Conservation (phyloP, 1,140 invertebrate species). For the Ips typographus region DNA sequence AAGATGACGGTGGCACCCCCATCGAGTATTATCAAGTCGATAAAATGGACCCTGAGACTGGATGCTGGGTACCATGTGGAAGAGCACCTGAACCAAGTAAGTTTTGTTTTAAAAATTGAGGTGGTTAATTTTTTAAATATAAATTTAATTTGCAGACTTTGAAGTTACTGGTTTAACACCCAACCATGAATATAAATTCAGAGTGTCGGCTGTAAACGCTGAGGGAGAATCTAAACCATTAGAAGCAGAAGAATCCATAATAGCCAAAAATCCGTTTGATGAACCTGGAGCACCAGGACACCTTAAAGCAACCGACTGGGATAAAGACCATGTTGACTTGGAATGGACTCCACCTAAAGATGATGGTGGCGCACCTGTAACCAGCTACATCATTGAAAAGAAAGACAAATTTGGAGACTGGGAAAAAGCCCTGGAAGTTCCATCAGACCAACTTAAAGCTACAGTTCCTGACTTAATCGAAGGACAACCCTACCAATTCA, state of each 20-base stretch:
- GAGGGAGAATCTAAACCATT: conserved; percentile 95
- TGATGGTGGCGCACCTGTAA: conserved; percentile 86
- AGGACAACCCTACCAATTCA: conserved; percentile 88
- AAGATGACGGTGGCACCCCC: conserved; percentile 83
- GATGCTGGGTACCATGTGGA: conserved; percentile 91
- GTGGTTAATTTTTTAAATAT: conserved; percentile 25
- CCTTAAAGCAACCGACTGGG: conserved; percentile 92
- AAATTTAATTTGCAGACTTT: conserved; percentile 57
- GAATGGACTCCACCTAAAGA: conserved; percentile 79
- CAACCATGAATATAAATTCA: conserved; percentile 91
- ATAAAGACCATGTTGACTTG: conserved; percentile 91
- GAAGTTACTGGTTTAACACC: conserved; percentile 86
- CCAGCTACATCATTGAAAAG: conserved; percentile 87
- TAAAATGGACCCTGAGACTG: conserved; percentile 90
- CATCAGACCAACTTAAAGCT: conserved; percentile 76
- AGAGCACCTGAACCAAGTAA: conserved; percentile 75
- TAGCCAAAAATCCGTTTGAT: conserved; percentile 96
- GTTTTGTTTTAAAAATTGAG: conserved; percentile 6
- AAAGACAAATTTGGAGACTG: conserved; percentile 93
- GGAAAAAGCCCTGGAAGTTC: conserved; percentile 86
- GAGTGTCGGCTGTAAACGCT: conserved; percentile 93
- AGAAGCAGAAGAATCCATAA: conserved; percentile 79
- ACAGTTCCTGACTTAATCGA: conserved; percentile 88
- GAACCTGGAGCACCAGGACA: conserved; percentile 92
- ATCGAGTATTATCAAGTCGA: conserved; percentile 94